A percentile compares a stretch with the other conserved stretches of the same genome.
These are phyloP conservation scores for Lamprologus tigripictilis DNA, from an alignment of 2,113 vertebrate species.

Conservation along the genomic window DNA sequence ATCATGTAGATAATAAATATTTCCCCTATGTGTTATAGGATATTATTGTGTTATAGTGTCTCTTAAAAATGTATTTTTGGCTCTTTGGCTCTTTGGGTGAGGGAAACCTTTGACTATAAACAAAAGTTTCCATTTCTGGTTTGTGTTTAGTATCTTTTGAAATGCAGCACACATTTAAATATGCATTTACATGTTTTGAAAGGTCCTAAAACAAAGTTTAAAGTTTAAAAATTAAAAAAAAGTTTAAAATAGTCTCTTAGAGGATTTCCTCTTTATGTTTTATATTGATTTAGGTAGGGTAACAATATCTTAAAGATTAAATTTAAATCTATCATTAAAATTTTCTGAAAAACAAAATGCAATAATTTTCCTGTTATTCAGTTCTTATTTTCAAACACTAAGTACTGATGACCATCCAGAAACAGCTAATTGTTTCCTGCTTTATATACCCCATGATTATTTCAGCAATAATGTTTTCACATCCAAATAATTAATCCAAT, in stretches of 20 bases:
- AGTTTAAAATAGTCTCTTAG: neutral
- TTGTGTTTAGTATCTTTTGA: neutral
- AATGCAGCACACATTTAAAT: neutral
- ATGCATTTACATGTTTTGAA: neutral
- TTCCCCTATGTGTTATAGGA: neutral
- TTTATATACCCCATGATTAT: neutral
- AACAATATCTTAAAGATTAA: neutral
- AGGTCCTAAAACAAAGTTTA: neutral
- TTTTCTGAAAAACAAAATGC: neutral
- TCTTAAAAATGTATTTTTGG: neutral
- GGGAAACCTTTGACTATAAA: neutral
- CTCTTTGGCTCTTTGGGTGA: neutral
- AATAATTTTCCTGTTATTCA: neutral
- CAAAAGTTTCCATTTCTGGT: neutral
- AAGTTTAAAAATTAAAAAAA: neutral
- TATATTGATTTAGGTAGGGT: neutral
- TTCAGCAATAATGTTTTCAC: neutral
- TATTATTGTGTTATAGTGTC: neutral
- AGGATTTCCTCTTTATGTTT: neutral
- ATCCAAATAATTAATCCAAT: neutral
- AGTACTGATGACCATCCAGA: neutral
- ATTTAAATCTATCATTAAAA: neutral
- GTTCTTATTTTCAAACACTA: neutral
- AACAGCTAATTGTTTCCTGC: neutral
- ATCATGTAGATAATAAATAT: neutral